Evolutionary conservation across 2,113 vertebrate species (phyloP).

Genomic region (human (Homo sapiens)): GRCh38 chr9:105470501-105471000

Average conservation of each 20-base stretch:
- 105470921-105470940: neutral
- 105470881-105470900: neutral
- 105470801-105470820: neutral
- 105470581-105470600: neutral
- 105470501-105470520: neutral
- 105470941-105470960: neutral
- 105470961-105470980: neutral
- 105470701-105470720: neutral
- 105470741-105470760: neutral
- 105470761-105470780: neutral
- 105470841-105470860: neutral
- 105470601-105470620: conserved; percentile 18
- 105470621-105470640: neutral
- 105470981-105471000: neutral
- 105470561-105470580: neutral
- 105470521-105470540: neutral
- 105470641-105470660: neutral
- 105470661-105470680: neutral
- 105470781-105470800: neutral
- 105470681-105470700: neutral
- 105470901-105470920: neutral
- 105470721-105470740: neutral
- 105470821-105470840: neutral
- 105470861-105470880: neutral
- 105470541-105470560: neutral